Base-by-base conservation (phyloP, 2,113 vertebrate species). In the Lutjanus erythropterus region DNA sequence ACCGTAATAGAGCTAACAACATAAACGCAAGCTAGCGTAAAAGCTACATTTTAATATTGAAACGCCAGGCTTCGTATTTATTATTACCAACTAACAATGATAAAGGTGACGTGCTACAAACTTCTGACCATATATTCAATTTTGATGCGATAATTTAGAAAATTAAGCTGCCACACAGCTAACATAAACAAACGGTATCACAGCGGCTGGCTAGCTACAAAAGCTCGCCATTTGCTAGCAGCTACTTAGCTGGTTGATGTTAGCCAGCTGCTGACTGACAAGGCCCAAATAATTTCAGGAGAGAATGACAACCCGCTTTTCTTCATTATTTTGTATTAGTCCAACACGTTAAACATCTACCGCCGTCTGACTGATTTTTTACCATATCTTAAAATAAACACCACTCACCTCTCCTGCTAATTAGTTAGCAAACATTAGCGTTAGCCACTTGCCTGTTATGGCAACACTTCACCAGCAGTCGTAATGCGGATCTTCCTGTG, bases 351-450 rank as follows among this genome's bases (percentile, higher is more conserved):
- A 41, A 46, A 35, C 39, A 42, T 14, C 2, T 16, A 0, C 16
- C 53, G 18, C 33, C 21, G 14, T 31, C 60, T 23, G 25, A 39
- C 4, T 29, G 10, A 77, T 66, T 33, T n/a, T 25, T 31, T 8
- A 49, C 15, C 6, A 72, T 21, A 53, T 41, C 53, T 74, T 70
- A 35, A 59, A 80, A 61, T n/a, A 80, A 80, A 87, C 25, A n/a
- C 2, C 42, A 87, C 89, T 89, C 60, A 94, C 93, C 89, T 86
- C 31, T 65, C 18, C 49, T 87, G 78, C 82, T 85, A 86, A 87
- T 90, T 86, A 91, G 88, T 92, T 94, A 94, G 93, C 93, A 89
- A 87, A 90, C 92, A 93, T 94, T 94, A 94, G 92, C 92, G 84
- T 90, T 93, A 94, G 93, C 92, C 84, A 71, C 90, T 92, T 90